These are phyloP conservation scores for Alethe diademata DNA, from an alignment of 2,113 vertebrate species.

Conservation along the genomic window DNA sequence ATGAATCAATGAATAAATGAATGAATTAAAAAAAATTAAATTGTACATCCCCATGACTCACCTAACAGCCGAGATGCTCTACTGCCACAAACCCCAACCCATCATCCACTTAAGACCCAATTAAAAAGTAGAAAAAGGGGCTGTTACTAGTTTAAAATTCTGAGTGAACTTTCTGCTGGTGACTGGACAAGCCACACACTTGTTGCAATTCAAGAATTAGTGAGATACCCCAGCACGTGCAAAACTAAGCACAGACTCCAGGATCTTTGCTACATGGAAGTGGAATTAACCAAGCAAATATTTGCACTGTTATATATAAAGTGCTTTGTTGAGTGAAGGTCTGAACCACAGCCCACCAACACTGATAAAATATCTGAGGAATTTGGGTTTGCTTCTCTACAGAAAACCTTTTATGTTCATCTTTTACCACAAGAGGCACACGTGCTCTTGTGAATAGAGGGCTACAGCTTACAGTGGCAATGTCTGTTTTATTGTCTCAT, in stretches of 20 bases:
- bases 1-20: neutral
- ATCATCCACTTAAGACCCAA: neutral
- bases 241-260: neutral
- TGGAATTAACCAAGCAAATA: neutral
- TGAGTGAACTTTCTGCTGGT: neutral
- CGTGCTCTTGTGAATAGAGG: neutral
- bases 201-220: neutral
- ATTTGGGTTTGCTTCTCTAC: neutral
- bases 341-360: neutral
- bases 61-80: neutral
- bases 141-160: neutral
- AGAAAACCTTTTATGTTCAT: neutral
- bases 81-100: neutral
- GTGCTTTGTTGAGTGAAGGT: neutral
- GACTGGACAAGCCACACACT: neutral
- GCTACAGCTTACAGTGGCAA: neutral
- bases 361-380: neutral
- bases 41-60: neutral
- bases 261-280: neutral
- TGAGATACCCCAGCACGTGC: neutral
- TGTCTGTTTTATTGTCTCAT: neutral
- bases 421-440: neutral
- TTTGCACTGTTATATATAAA: neutral
- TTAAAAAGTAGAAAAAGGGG: neutral
- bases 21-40: neutral